These are phyloP conservation scores for fruit fly (Drosophila melanogaster) DNA, from an alignment of 1,140 invertebrate species.

Conservation along the genomic window Release_6_plus_ISO1_MT NT_037436.4:4875001-4875500, in stretches of 20 bases:
- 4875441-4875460: too few species aligned
- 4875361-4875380: too few species aligned
- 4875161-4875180: constrained; percentile 69
- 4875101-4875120: constrained; percentile 56
- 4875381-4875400: neutral
- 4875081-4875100: constrained; percentile 53
- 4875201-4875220: constrained; percentile 57
- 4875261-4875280: constrained; percentile 49
- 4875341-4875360: neutral
- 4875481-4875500: too few species aligned
- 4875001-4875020: constrained; percentile 84
- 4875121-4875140: constrained; percentile 48
- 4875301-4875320: constrained; percentile 9
- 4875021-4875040: constrained; percentile 84
- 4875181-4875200: constrained; percentile 83
- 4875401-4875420: too few species aligned
- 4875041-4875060: constrained; percentile 75
- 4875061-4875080: constrained; percentile 38
- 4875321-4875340: neutral
- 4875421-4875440: too few species aligned
- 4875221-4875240: constrained; percentile 83
- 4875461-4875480: too few species aligned
- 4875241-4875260: constrained; percentile 77
- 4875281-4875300: constrained; percentile 4
- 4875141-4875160: constrained; percentile 67